These are phyloP conservation scores for Cinclus mexicanus DNA, from an alignment of 2,113 vertebrate genomes.

Conservation along the genomic window DNA sequence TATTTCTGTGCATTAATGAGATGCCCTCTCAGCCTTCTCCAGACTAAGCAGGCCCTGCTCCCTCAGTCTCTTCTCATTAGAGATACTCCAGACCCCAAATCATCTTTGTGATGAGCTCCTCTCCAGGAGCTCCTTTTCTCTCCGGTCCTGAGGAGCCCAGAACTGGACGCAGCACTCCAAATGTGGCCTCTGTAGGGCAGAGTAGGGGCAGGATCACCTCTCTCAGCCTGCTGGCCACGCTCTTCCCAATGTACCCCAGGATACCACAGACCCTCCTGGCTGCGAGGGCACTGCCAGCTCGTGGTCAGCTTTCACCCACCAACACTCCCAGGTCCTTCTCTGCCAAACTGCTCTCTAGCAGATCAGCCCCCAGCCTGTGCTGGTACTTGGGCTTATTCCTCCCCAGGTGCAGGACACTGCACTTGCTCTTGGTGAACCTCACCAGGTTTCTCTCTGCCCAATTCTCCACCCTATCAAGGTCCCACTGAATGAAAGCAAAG, in stretches of 20 bases:
- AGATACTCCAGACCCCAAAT: background rate
- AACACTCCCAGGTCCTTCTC: background rate
- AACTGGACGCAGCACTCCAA: background rate
- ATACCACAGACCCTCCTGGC: background rate
- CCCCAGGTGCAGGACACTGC: background rate
- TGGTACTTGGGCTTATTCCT: background rate
- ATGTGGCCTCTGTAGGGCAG: too few species aligned
- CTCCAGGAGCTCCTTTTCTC: background rate
- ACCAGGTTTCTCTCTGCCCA: background rate
- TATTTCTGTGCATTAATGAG: background rate
- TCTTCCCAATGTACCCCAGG: background rate
- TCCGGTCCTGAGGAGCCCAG: background rate
- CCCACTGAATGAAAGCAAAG: background rate
- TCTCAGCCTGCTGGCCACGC: background rate
- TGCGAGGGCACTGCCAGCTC: fast-evolving
- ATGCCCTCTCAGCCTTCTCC: background rate
- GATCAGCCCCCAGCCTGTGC: too few species aligned
- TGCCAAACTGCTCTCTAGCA: background rate
- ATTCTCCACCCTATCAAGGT: background rate
- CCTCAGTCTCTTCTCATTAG: background rate
- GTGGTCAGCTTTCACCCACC: background rate
- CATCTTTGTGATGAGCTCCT: background rate
- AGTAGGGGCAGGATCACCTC: background rate
- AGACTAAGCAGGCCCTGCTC: background rate
- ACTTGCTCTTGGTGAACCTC: background rate